A percentile compares a stretch with the other conserved stretches of the same genome.
These are phyloP conservation scores for Lasioglossum vierecki DNA, from an alignment of 2,888 invertebrate genomes.

Conservation along the genomic window DNA sequence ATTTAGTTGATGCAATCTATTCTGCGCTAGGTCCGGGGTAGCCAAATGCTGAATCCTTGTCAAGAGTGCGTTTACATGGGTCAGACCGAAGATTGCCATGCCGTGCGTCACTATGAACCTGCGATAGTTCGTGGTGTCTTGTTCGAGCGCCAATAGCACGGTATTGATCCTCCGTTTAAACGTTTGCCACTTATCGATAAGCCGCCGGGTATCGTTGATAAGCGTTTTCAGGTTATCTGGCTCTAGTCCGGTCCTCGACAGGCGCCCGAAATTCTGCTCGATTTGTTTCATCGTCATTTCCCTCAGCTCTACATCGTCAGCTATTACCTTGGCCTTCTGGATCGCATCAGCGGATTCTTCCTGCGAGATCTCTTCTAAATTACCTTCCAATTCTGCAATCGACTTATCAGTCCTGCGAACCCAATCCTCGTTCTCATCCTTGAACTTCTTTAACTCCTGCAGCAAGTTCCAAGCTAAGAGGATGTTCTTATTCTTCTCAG, in stretches of 20 bases:
- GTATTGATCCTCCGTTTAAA: conserved; percentile 87
- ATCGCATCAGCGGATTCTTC: conserved; percentile 87
- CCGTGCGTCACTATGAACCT: conserved; percentile 90
- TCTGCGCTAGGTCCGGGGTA: conserved; percentile 83
- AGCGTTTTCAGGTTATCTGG: conserved; percentile 88
- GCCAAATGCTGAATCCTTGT: conserved; percentile 89
- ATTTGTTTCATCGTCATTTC: conserved; percentile 86
- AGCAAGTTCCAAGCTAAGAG: conserved; percentile 87
- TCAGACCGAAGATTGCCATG: conserved; percentile 89
- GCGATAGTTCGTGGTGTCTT: conserved; percentile 87
- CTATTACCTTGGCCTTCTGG: conserved; percentile 85
- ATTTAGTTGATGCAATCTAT: conserved; percentile 84
- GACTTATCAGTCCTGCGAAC: conserved; percentile 87
- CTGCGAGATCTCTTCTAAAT: conserved; percentile 85
- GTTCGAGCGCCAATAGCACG: conserved; percentile 86
- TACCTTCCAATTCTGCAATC: conserved; percentile 86
- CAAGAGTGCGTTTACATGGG: conserved; percentile 89
- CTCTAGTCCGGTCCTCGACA: conserved; percentile 89
- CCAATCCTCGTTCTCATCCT: conserved; percentile 87
- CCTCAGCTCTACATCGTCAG: conserved; percentile 86
- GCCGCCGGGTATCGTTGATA: conserved; percentile 86
- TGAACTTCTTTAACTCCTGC: conserved; percentile 86
- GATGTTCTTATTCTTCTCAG: conserved; percentile 89
- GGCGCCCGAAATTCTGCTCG: conserved; percentile 89
- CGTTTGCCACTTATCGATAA: conserved; percentile 88